These are phyloP conservation scores for Anguilla megastoma DNA, from an alignment of 2,797 vertebrate genomes.

Conservation along the genomic window DNA sequence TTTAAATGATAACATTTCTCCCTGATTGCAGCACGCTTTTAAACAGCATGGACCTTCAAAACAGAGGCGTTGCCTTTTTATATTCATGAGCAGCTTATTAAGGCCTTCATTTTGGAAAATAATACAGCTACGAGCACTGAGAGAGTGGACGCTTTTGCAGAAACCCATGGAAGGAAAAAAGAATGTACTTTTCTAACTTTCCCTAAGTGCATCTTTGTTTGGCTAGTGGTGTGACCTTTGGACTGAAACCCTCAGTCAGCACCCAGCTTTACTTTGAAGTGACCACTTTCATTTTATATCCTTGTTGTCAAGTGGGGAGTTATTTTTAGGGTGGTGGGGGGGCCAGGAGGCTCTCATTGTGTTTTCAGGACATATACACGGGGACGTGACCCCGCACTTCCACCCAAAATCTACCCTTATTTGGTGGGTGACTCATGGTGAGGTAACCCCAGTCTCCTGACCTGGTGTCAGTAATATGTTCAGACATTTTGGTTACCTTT, in stretches of 20 bases:
- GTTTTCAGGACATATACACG: neutral
- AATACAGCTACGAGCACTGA: neutral
- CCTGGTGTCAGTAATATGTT: neutral
- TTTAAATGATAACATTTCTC: neutral
- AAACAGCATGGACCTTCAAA: neutral
- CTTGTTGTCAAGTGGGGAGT: slow-evolving; percentile 18
- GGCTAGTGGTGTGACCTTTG: neutral
- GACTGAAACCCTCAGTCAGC: neutral
- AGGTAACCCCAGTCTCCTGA: neutral
- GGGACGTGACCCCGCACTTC: neutral
- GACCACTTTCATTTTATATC: neutral
- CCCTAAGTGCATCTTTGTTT: neutral
- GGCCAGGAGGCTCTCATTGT: neutral
- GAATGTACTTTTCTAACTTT: neutral
- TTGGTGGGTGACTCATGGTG: neutral
- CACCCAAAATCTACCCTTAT: neutral
- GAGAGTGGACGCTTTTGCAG: neutral
- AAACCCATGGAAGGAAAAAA: neutral
- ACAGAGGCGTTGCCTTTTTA: neutral
- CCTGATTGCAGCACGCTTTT: neutral
- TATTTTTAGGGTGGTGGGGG: neutral
- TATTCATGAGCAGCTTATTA: neutral
- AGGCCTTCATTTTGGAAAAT: neutral
- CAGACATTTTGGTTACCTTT: neutral
- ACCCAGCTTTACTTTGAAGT: slow-evolving; percentile 15